Percentiles rank a stretch among this genome's conserved stretches.
phyloP scores from a whole-genome alignment of 2,888 invertebrate species.

The Standfussiana lucernea region DNA sequence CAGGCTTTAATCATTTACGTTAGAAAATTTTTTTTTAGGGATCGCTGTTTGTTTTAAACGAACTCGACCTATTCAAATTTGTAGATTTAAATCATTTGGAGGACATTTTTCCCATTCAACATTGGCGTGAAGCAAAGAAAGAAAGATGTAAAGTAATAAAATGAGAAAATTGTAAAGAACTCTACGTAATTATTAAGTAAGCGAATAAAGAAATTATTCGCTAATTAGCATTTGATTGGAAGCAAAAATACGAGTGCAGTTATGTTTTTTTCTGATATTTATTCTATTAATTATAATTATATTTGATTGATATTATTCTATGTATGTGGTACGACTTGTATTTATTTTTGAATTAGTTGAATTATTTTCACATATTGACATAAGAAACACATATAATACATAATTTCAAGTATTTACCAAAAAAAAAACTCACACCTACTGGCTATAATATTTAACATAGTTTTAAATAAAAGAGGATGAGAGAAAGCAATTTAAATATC shows the following conservation, averaged over 20 bases:
- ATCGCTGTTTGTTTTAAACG: slow-evolving; percentile 51
- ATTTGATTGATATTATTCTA: too few relatives aligned
- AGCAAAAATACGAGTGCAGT: background rate
- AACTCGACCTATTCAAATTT: slow-evolving; percentile 57
- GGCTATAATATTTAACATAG: slow-evolving; percentile 1
- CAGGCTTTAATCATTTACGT: slow-evolving; percentile 62
- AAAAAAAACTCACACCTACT: background rate
- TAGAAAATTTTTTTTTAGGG: slow-evolving; percentile 61
- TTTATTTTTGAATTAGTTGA: background rate
- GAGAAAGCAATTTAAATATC: slow-evolving; percentile 38
- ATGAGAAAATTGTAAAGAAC: background rate
- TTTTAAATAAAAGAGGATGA: slow-evolving; percentile 2
- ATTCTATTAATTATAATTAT: too few relatives aligned
- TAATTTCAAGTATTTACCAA: background rate
- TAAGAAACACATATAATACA: background rate
- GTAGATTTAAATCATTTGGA: slow-evolving; percentile 58
- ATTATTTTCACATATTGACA: background rate
- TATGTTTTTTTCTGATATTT: background rate
- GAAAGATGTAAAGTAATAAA: slow-evolving; percentile 1
- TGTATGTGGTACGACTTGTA: background rate
- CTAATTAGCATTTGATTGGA: slow-evolving; percentile 15
- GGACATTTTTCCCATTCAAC: slow-evolving; percentile 40
- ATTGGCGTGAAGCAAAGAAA: slow-evolving; percentile 37
- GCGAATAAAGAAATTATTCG: background rate
- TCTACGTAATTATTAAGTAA: slow-evolving; percentile 18